Conservation (phyloP, 2,113 vertebrate species). For the Rhabdornis inornatus region DNA sequence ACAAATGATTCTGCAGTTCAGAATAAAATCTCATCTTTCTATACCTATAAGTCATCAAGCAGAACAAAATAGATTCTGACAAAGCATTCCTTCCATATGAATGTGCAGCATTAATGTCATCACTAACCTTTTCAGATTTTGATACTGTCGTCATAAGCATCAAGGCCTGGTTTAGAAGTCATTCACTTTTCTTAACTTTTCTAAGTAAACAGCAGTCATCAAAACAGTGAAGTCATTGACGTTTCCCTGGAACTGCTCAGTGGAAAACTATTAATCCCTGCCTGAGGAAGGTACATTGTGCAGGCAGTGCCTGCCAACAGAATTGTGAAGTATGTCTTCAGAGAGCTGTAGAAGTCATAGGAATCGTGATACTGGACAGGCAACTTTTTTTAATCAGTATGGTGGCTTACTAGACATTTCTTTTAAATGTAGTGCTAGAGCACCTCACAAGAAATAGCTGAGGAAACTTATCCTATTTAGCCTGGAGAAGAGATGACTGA, state of each 20-base stretch:
- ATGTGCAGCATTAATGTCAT: neutral
- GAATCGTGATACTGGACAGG: neutral
- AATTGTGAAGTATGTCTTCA: neutral
- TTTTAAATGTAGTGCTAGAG: neutral
- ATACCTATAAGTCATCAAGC: neutral
- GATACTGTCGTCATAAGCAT: neutral
- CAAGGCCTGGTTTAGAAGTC: neutral
- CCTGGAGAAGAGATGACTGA: neutral
- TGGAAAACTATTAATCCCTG: neutral
- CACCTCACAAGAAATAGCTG: neutral
- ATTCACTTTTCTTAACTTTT: neutral
- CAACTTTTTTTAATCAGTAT: neutral
- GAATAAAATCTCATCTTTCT: constrained; percentile 11
- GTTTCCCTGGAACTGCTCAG: neutral
- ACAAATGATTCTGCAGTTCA: constrained; percentile 3
- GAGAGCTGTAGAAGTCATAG: neutral
- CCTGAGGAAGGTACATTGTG: neutral
- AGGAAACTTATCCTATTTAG: neutral
- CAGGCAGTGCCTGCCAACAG: neutral
- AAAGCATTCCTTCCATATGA: constrained; percentile 30
- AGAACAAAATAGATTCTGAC: constrained; percentile 29
- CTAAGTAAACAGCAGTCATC: neutral
- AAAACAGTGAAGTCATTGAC: neutral
- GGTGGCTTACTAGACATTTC: neutral
- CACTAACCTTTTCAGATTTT: neutral